Percentiles rank a stretch among this genome's conserved stretches.
Conservation (phyloP, 2,113 vertebrate species). For the Aplodontia rufa region DNA sequence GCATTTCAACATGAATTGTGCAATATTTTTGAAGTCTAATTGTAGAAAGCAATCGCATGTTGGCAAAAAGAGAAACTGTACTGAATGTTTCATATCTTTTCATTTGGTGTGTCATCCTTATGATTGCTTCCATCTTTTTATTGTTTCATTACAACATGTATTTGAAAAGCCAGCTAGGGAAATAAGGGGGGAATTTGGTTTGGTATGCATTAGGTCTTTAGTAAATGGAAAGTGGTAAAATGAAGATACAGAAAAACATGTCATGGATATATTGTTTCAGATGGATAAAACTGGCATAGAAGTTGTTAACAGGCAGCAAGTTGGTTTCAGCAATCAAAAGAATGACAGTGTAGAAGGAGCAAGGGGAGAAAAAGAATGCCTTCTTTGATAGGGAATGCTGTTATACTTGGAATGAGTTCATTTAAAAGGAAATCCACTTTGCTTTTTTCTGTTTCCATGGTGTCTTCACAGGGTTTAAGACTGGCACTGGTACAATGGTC, state of each 20-base stretch:
- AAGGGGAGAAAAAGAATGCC: neutral
- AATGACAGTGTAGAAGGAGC: neutral
- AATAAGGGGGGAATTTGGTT: conserved; percentile 34
- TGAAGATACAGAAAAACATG: neutral
- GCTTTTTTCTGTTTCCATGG: conserved; percentile 37
- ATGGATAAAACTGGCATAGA: conserved; percentile 8
- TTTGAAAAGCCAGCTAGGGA: neutral
- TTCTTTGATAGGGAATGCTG: neutral
- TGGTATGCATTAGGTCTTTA: neutral
- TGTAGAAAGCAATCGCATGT: conserved; percentile 5
- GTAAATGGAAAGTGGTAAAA: conserved; percentile 43
- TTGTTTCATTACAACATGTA: conserved; percentile 18
- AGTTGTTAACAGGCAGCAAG: neutral
- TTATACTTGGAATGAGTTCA: conserved; percentile 25
- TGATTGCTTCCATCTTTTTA: conserved; percentile 25
- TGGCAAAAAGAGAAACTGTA: neutral
- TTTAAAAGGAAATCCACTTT: neutral
- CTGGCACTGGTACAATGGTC: neutral
- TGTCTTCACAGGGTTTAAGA: neutral
- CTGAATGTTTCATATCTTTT: conserved; percentile 35
- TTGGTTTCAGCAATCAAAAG: conserved; percentile 11
- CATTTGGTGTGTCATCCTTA: neutral
- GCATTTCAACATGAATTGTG: conserved; percentile 19
- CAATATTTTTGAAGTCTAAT: conserved; percentile 37
- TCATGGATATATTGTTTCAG: conserved; percentile 8